Evolutionary conservation across 2,113 vertebrate genomes (phyloP).

Genomic region (Apaloderma vittatum): DNA sequence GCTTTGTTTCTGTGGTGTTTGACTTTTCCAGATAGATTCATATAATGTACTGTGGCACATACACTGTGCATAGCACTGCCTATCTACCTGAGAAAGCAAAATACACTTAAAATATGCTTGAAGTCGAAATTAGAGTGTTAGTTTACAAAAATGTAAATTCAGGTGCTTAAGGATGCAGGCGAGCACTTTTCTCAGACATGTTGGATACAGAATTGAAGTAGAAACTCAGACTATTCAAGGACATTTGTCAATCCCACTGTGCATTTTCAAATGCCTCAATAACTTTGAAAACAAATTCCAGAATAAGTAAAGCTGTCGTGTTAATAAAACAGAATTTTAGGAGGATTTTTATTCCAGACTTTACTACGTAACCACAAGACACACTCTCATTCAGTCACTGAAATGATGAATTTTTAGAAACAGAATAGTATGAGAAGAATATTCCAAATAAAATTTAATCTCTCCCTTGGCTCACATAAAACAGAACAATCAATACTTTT

Average conservation of each 20-base stretch:
- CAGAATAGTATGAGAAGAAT: conserved; percentile 1
- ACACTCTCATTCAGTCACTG: neutral
- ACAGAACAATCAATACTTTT: conserved; percentile 23
- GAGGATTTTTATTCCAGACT: neutral
- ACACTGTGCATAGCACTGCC: neutral
- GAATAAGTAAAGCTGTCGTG: neutral
- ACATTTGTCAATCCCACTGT: neutral
- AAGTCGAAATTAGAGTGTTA: neutral
- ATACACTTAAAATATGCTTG: neutral
- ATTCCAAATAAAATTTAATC: conserved; percentile 34
- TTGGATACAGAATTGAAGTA: neutral
- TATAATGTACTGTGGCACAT: neutral
- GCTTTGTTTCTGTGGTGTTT: neutral
- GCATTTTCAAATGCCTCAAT: neutral
- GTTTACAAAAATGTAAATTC: neutral
- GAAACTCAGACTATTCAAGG: neutral
- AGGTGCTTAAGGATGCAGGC: neutral
- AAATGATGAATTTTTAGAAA: conserved; percentile 12
- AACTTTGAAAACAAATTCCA: conserved; percentile 1
- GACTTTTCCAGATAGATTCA: conserved; percentile 1
- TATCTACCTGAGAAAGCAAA: neutral
- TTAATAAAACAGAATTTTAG: conserved; percentile 25
- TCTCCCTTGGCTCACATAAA: conserved; percentile 12
- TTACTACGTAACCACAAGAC: neutral
- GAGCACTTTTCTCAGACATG: neutral